A percentile compares a stretch with the other conserved stretches of the same genome.
Evolutionary conservation across 1,140 invertebrate genomes (phyloP).

Genomic region (Dinothrombium tinctorium): DNA sequence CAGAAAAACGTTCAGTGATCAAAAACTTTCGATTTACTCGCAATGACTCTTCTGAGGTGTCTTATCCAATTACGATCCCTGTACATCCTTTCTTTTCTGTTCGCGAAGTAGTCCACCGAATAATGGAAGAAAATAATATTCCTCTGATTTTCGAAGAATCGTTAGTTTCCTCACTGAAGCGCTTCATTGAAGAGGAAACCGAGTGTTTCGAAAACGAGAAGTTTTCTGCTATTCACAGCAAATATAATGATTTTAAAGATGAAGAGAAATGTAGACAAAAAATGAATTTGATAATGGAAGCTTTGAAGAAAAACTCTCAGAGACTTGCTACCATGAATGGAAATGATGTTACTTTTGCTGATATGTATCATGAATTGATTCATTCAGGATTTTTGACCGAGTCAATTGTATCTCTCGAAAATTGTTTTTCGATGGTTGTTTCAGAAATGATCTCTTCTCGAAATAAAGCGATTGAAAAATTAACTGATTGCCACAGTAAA

Average conservation of each 20-base stretch:
- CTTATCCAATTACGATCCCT: neutral
- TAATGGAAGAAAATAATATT: conserved; percentile 39
- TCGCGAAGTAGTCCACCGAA: conserved; percentile 35
- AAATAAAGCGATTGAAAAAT: conserved; percentile 35
- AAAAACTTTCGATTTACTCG: neutral
- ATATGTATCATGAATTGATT: conserved; percentile 52
- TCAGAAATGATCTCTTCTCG: conserved; percentile 35
- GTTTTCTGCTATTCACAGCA: conserved; percentile 23
- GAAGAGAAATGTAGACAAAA: conserved; percentile 31
- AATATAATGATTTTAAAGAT: conserved; percentile 17
- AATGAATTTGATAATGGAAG: conserved; percentile 39
- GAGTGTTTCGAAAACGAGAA: conserved; percentile 27
- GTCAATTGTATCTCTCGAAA: conserved; percentile 48
- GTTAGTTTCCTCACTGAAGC: conserved; percentile 18
- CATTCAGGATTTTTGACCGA: conserved; percentile 47
- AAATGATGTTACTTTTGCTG: conserved; percentile 32
- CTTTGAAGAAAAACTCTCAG: conserved; percentile 40
- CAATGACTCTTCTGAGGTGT: neutral
- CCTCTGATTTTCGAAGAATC: conserved; percentile 38
- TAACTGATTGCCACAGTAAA: conserved; percentile 35
- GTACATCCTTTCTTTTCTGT: conserved; percentile 13
- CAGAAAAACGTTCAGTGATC: neutral
- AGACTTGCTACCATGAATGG: conserved; percentile 27
- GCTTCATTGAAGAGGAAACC: conserved; percentile 24
- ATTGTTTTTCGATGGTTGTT: conserved; percentile 44